Evolutionary conservation across 2,113 vertebrate genomes (phyloP).

Genomic region (Proteles cristata): DNA sequence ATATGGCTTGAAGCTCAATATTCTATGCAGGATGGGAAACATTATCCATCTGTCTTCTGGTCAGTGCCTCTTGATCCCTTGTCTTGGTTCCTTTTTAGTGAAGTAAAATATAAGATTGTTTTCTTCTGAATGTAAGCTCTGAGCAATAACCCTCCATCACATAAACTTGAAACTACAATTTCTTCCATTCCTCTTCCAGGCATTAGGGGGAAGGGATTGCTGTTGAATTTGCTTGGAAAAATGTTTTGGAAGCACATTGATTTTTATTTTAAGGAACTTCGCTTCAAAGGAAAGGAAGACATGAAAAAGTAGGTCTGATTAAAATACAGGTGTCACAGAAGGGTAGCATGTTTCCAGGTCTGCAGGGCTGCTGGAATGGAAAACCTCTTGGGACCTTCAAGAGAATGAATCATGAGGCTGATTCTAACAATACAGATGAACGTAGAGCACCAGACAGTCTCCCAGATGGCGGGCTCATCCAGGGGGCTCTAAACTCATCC

Average conservation of each 20-base stretch:
- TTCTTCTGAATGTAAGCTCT: constrained; percentile 40
- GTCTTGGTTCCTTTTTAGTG: constrained; percentile 25
- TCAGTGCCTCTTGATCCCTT: not conserved
- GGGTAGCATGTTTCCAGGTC: not conserved
- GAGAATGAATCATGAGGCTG: constrained; percentile 64
- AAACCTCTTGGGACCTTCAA: constrained; percentile 5
- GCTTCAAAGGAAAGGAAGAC: constrained; percentile 3
- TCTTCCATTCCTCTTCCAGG: not conserved
- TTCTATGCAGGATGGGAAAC: not conserved
- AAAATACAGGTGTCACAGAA: constrained; percentile 53
- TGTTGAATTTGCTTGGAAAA: constrained; percentile 33
- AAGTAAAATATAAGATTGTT: constrained; percentile 31
- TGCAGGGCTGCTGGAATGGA: constrained; percentile 37
- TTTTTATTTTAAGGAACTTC: not conserved
- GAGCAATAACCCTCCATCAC: not conserved
- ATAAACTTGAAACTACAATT: constrained; percentile 17
- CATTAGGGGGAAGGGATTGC: not conserved
- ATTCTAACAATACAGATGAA: constrained; percentile 56
- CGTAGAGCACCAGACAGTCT: constrained; percentile 51
- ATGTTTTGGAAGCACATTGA: not conserved
- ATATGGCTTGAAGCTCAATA: constrained; percentile 1
- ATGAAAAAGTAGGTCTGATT: not conserved
- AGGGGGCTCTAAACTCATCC: constrained; percentile 51
- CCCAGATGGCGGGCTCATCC: constrained; percentile 63
- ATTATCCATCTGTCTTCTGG: not conserved